Conservation (phyloP, 2,797 vertebrate species). For the Myoxocephalus aenaeus region DNA sequence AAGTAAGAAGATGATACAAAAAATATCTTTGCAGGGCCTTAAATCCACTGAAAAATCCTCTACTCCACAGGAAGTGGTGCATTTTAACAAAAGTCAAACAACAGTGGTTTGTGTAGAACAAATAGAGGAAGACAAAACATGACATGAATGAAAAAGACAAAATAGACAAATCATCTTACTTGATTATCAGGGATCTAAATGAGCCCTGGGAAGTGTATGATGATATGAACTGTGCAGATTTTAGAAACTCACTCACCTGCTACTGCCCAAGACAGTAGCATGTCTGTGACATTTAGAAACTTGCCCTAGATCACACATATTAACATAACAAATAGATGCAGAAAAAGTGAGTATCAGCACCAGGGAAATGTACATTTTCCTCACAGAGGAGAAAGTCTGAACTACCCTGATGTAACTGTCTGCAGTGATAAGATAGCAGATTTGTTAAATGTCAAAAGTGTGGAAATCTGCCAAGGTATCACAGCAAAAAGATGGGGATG, state of each 20-base stretch:
- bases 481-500: neutral
- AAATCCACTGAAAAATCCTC: constrained; percentile 5
- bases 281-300: constrained; percentile 45
- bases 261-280: neutral
- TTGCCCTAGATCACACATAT: constrained; percentile 19
- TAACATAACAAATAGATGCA: constrained; percentile 36
- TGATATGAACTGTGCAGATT: constrained; percentile 8
- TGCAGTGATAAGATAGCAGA: constrained; percentile 29
- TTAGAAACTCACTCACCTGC: neutral
- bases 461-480: constrained; percentile 22
- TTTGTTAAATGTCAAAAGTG: constrained; percentile 49
- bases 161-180: neutral
- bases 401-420: constrained; percentile 11
- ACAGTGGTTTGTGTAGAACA: neutral
- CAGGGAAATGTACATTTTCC: constrained; percentile 24
- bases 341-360: constrained; percentile 20
- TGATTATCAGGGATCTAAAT: neutral
- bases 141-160: neutral
- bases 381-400: constrained; percentile 1
- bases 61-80: neutral
- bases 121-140: neutral
- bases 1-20: neutral
- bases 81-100: neutral
- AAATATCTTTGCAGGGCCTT: neutral
- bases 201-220: neutral